Base-by-base conservation (phyloP, 1,140 invertebrate genomes). In the Alviniconcha marisindica region DNA sequence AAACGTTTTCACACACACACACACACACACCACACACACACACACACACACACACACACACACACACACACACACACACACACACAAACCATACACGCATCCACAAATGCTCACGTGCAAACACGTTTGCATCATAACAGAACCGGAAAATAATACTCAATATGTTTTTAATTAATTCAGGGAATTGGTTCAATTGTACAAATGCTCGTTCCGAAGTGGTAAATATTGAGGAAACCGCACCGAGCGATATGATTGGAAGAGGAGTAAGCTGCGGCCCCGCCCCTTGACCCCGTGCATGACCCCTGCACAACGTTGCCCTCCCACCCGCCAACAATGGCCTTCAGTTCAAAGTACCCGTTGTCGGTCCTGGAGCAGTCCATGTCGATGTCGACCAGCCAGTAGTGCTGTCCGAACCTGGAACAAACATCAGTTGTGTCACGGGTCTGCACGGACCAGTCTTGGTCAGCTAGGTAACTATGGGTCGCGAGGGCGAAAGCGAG, bases 281-380 rank as follows among this genome's bases (percentile, higher is more conserved):
- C 92, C 12, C 89, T 92, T 28, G 84, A 74, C n/a, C 93, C 93
- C 14, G 88, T 86, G 77, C 91, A 93, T 2, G 36, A 74, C 42
- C 89, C 89, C 5, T 28, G 73, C 40, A 89, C 86, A 24, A 92
- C 87, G 74, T 91, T 74, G 3, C 80, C 80, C 81, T 93, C 93
- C 92, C 92, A 93, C 36, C 85, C 85, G 42, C 89, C 89, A 0
- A 90, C 87, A 14, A 89, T 54, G 7, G 87, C 91, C 81, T 94
- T 94, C 12, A 94, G 28, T 82, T 94, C 94, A 85, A 94, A 94
- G 92, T 93, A 94, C 1, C 94, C 93, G 48, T 91, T 86, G 51
- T 93, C 89, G 5, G 93, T 93, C 81, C 91, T 91, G 21, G 89
- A 90, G 84, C 94, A 94, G 84, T 94, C 93, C 93, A 94, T 94